Base-by-base conservation (phyloP, 2,797 vertebrate genomes). In the Labeo calbasu region DNA sequence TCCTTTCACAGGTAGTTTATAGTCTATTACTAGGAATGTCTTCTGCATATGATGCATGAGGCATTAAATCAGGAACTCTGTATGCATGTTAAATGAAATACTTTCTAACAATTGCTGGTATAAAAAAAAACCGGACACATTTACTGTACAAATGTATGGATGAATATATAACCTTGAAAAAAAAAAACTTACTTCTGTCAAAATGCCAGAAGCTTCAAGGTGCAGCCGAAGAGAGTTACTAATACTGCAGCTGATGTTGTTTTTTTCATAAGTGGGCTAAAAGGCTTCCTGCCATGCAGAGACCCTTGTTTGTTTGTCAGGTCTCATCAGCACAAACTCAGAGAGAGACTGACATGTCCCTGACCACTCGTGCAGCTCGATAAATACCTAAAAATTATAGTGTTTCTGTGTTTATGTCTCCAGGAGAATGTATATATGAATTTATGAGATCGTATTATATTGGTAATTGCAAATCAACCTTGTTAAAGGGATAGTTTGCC, bases 401-500 rank as follows among this genome's bases (percentile, higher is more conserved):
- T 25, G 32, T 55, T 43, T 70, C 46, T 25, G 55, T 43, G 14
- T 70, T 55, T 28, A 46, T 77, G 28, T 71, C 36, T 81, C 28
- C 19, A 63, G 68, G 53, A 48, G 0, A 0, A 71, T 71, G 36
- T 57, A 21, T 59, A 59, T 48, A 65, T 79, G 8, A 13, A 53
- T 25, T 23, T 48, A 50, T 53, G 15, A 61, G 15, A 14, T 63
- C 1, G 3, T n/a, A 4, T n/a, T 76, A 28, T 5, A 28, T 63
- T 1, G 8, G 87, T 91, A 87, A 86, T 91, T 88, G 90, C 86
- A 28, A 92, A 90, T 53, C 28, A 92, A 89, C 55, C 21, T 57
- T 11, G 2, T 57, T 11, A 43, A 43, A 43, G 40, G 40, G 43
- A 46, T 46, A 46, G 43, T 2, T 46, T 8, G 9, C 43, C 43